Base-by-base conservation (phyloP, 2,797 vertebrate species). In the Mormyrops boulengeri region DNA sequence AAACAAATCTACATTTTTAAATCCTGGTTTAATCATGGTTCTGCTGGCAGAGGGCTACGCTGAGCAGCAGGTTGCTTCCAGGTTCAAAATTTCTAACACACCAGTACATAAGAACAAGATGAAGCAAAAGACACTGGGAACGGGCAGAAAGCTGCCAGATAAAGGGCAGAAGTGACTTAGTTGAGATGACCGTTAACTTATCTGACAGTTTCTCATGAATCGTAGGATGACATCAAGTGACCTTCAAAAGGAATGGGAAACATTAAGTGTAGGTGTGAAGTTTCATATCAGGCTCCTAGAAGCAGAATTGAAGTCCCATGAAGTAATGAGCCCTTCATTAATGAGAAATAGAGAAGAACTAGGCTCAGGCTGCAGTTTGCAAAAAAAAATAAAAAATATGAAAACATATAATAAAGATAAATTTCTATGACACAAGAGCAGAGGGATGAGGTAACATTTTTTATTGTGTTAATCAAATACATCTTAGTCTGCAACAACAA, bases 401-500 rank as follows among this genome's bases (percentile, higher is more conserved):
- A 30, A 30, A 30, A 30, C 26, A 30, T 1, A 30, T n/a, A 30
- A n/a, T 2, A 57, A 60, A 60, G 1, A 69, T 52, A 86, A 50
- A 89, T 47, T 60, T 47, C 73, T 57, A 14, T 62, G 52, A 90
- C 53, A 47, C 44, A 88, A 80, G 73, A 88, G 44, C 53, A 34
- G 34, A 60, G 87, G 52, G 50, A 88, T 93, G 87, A 94, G 91
- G 93, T 53, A 94, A 95, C 92, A 94, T 92, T 94, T 91, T 96
- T 96, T 95, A 96, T 95, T 95, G 94, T 96, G 95, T 96, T 96
- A 96, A 96, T 96, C 93, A 94, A 96, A 95, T 96, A 95, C 94
- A 87, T 89, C 60, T 90, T 60, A 95, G 93, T 94, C 91, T 92
- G 94, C 96, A 94, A 95, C 92, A 93, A 96, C 94, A 93, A 94